These are phyloP conservation scores for Galeopterus variegatus DNA, from an alignment of 2,113 vertebrate genomes.

Conservation along the genomic window DNA sequence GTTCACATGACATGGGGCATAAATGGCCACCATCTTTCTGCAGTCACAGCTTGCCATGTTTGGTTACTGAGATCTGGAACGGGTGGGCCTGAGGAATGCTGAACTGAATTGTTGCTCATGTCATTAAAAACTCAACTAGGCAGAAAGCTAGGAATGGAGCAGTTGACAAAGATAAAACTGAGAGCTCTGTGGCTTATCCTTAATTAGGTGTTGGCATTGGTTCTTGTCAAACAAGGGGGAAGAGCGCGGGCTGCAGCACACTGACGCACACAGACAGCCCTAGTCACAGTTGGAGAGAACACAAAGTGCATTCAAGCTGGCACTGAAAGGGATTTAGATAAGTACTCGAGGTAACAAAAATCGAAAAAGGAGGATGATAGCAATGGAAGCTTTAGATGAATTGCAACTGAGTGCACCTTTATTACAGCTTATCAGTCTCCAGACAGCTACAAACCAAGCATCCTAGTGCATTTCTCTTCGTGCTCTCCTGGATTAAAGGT, in stretches of 20 bases:
- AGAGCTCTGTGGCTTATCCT: slow-evolving; percentile 88
- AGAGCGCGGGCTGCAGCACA: slow-evolving; percentile 82
- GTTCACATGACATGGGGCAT: no score
- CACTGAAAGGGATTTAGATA: slow-evolving; percentile 92
- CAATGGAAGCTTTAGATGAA: slow-evolving; percentile 89
- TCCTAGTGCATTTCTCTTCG: slow-evolving; percentile 85
- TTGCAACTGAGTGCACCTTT: slow-evolving; percentile 89
- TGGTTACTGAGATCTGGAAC: slow-evolving; percentile 45
- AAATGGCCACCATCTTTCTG: slow-evolving; percentile 55
- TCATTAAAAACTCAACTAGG: slow-evolving; percentile 90
- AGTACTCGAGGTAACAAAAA: slow-evolving; percentile 91
- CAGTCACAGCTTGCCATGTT: slow-evolving; percentile 26
- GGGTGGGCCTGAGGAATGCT: slow-evolving; percentile 74
- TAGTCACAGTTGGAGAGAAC: slow-evolving; percentile 87
- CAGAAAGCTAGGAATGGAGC: slow-evolving; percentile 89
- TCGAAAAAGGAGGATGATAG: slow-evolving; percentile 88
- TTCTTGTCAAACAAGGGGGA: slow-evolving; percentile 89
- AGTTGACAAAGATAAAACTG: slow-evolving; percentile 88
- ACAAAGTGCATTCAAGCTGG: slow-evolving; percentile 90
- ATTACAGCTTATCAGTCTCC: slow-evolving; percentile 91
- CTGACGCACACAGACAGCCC: slow-evolving; percentile 87
- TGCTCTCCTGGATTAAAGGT: slow-evolving; percentile 90
- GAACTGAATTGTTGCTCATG: slow-evolving; percentile 85
- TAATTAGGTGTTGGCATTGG: slow-evolving; percentile 91
- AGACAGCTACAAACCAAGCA: slow-evolving; percentile 89